Base-by-base conservation (phyloP, 1,140 invertebrate species). In the Pseudomyrmex sp. region DNA sequence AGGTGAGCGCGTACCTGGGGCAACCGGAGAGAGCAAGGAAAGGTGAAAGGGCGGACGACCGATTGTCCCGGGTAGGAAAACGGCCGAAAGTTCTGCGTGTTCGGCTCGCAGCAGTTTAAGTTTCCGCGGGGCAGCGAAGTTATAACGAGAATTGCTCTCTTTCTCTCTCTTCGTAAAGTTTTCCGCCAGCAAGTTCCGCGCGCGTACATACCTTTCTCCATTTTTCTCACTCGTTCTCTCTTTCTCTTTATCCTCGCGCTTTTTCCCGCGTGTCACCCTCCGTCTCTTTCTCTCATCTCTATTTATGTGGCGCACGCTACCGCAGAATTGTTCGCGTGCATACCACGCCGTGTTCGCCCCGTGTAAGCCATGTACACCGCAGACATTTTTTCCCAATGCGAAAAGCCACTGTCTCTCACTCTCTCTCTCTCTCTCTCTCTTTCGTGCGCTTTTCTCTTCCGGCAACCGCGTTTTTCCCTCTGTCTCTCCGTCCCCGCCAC, bases 121-220 rank as follows among this genome's bases (percentile, higher is more conserved):
- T 87, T 90, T 87, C 85, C 84, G 20, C 75, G 58, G 85, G 75
- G 79, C 54, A 12, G 56, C 87, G 61, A 91, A 91, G 87, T 92
- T 92, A 92, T 92, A 92, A 92, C 90, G 91, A 92, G 90, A 91
- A 92, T 92, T 92, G 89, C 88, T 91, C 85, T 62, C 23, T 62
- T 13, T 13, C 58, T 59, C 18, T 59, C 18, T 59, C 23, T 35
- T 72, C 74, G 85, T 82, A 87, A 91, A 92, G 80, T 91, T 89
- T 86, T 84, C 86, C 61, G 72, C 54, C 74, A 70, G 69, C 80
- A 59, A 82, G 86, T 85, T 83, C 73, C 86, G 59, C 44, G 73
- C 56, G 62, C 63, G 77, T 80, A 85, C 84, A 88, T 85, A 88
- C 54, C 72, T 15, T 69, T 68, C 80, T 35, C 26, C 61, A 85